Percentiles rank a stretch among this genome's conserved stretches.
These are phyloP conservation scores for Marisa cornuarietis DNA, from an alignment of 1,140 invertebrate genomes.

Conservation along the genomic window DNA sequence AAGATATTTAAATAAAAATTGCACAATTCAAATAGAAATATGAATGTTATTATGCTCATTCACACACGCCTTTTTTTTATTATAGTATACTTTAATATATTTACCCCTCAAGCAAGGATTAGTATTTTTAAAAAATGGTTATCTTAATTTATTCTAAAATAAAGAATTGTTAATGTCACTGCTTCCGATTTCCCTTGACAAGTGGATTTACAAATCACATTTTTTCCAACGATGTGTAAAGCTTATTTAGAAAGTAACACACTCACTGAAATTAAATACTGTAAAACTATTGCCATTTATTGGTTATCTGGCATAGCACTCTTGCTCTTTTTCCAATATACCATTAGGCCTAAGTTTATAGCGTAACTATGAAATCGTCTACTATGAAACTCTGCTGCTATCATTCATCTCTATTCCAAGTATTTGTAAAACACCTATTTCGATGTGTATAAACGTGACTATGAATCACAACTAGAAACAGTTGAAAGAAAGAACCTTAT, in stretches of 20 bases:
- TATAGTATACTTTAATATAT: neutral
- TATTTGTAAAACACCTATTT: neutral
- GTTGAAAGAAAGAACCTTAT: conserved; percentile 76
- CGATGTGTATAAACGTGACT: neutral
- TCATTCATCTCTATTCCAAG: neutral
- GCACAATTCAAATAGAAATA: neutral
- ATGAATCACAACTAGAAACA: neutral
- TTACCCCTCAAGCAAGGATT: neutral
- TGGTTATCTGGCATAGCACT: neutral
- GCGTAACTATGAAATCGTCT: neutral
- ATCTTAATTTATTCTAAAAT: neutral
- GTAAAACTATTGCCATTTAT: neutral
- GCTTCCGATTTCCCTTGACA: neutral
- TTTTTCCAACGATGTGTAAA: neutral
- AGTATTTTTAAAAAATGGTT: no score
- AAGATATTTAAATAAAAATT: no score
- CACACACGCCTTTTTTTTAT: neutral
- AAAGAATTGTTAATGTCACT: no score
- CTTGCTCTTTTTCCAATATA: neutral
- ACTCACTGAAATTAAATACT: no score
- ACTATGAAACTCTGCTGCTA: neutral
- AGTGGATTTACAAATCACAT: neutral
- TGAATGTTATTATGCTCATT: neutral
- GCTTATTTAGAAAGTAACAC: no score
- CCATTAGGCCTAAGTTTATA: neutral